Percentiles rank a stretch among this genome's conserved stretches.
Conservation (phyloP, 1,140 invertebrate species). For the Drosophila biarmipes region DNA sequence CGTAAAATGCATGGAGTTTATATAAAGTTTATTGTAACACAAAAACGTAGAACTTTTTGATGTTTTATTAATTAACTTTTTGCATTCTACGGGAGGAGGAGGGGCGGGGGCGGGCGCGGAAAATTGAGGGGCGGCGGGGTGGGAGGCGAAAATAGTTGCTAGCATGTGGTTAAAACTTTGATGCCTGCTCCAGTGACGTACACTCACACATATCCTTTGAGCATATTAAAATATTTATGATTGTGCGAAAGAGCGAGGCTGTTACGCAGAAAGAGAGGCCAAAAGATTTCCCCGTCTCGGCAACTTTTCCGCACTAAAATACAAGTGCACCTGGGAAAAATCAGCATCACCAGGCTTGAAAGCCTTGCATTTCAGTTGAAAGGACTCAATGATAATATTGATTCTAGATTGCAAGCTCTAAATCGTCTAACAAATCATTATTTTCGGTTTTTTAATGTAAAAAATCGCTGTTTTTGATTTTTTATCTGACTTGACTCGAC, state of each 20-base stretch:
- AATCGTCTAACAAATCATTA: no score
- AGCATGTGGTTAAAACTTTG: slow-evolving; percentile 78
- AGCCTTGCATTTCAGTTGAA: no score
- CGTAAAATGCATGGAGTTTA: slow-evolving; percentile 80
- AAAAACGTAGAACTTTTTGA: slow-evolving; percentile 81
- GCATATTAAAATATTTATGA: slow-evolving; percentile 73
- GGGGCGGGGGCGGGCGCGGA: not conserved
- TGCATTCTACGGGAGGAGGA: slow-evolving; percentile 53
- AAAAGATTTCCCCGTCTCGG: not conserved
- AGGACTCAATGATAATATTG: no score
- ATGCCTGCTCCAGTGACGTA: slow-evolving; percentile 76
- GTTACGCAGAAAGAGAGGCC: not conserved
- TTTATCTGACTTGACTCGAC: no score
- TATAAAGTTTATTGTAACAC: slow-evolving; percentile 79
- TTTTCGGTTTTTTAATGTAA: no score
- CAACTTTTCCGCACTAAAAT: slow-evolving; percentile 21
- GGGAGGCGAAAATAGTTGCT: slow-evolving; percentile 41
- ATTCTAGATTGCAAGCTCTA: no score
- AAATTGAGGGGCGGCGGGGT: not conserved
- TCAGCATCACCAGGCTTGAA: not conserved
- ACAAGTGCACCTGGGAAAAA: slow-evolving; percentile 14
- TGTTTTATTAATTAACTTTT: slow-evolving; percentile 83
- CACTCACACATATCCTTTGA: slow-evolving; percentile 56
- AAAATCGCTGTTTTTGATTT: no score
- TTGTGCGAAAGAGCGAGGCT: slow-evolving; percentile 29